These are phyloP conservation scores for Bellardia bayeri DNA, from an alignment of 2,888 invertebrate species.

Conservation along the genomic window DNA sequence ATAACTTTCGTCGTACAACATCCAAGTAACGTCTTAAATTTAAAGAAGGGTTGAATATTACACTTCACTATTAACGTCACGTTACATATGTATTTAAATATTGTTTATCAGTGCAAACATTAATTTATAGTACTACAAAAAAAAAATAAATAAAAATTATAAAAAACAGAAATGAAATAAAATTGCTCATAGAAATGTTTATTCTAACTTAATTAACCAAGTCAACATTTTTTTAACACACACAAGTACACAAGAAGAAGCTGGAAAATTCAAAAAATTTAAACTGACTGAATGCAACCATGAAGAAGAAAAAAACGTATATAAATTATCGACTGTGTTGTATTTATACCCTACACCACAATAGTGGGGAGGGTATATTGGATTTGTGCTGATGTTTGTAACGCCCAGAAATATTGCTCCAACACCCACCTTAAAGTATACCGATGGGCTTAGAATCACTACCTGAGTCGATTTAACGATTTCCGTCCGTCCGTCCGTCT, in stretches of 20 bases:
- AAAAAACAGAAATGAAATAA: background rate
- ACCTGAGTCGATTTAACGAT: too few relatives aligned
- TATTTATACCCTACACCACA: too few relatives aligned
- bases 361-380: too few relatives aligned
- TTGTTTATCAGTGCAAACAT: background rate
- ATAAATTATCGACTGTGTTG: conserved; percentile 48
- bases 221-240: conserved; percentile 38
- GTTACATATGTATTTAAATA: background rate
- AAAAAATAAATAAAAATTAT: background rate
- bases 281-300: conserved; percentile 31
- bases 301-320: conserved; percentile 15
- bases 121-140: conserved; percentile 1
- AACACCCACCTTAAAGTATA: too few relatives aligned
- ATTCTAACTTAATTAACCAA: conserved; percentile 58
- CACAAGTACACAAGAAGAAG: background rate
- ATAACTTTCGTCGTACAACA: too few relatives aligned
- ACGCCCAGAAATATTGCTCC: too few relatives aligned
- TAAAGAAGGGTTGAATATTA: too few relatives aligned
- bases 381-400: too few relatives aligned
- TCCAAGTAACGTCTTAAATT: too few relatives aligned
- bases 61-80: too few relatives aligned
- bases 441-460: too few relatives aligned
- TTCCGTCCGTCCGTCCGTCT: too few relatives aligned
- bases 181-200: conserved; percentile 33
- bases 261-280: conserved; percentile 13